These are phyloP conservation scores for Liodrosophila aerea DNA, from an alignment of 2,888 invertebrate species.

Conservation along the genomic window DNA sequence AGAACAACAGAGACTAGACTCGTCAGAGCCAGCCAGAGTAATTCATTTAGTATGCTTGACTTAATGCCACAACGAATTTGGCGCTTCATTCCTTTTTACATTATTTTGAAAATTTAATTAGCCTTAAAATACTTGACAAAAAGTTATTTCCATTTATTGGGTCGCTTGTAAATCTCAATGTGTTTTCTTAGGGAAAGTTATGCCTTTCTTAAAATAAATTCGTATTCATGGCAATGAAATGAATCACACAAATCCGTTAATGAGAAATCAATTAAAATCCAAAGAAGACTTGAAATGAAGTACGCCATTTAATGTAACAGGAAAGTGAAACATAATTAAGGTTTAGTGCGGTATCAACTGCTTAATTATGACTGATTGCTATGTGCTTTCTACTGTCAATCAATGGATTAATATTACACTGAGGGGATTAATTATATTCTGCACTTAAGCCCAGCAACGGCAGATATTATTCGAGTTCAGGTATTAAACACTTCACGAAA, in stretches of 20 bases:
- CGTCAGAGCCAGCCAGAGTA: not conserved
- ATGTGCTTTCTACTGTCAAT: constrained; percentile 1
- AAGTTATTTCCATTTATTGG: constrained; percentile 38
- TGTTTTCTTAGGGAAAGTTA: constrained; percentile 54
- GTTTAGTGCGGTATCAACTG: not conserved
- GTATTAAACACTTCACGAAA: too few species aligned
- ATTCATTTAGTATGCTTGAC: constrained; percentile 67
- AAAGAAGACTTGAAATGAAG: constrained; percentile 13
- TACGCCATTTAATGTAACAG: constrained; percentile 7
- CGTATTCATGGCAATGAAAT: not conserved
- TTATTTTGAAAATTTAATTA: constrained; percentile 59
- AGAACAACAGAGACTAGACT: constrained; percentile 55
- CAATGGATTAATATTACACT: not conserved
- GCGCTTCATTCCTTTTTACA: constrained; percentile 14
- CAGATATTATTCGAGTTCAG: too few species aligned
- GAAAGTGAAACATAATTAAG: not conserved
- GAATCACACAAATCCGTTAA: constrained; percentile 10
- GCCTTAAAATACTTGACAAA: constrained; percentile 53
- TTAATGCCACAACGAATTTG: constrained; percentile 37
- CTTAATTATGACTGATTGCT: constrained; percentile 10
- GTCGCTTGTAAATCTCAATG: constrained; percentile 28
- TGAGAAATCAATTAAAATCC: constrained; percentile 38
- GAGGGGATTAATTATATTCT: too few species aligned
- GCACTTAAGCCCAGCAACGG: too few species aligned
- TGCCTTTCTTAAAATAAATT: constrained; percentile 30